A percentile compares a stretch with the other conserved stretches of the same genome.
phyloP scores from a whole-genome alignment of 2,888 invertebrate genomes.

The Cryptus armator region DNA sequence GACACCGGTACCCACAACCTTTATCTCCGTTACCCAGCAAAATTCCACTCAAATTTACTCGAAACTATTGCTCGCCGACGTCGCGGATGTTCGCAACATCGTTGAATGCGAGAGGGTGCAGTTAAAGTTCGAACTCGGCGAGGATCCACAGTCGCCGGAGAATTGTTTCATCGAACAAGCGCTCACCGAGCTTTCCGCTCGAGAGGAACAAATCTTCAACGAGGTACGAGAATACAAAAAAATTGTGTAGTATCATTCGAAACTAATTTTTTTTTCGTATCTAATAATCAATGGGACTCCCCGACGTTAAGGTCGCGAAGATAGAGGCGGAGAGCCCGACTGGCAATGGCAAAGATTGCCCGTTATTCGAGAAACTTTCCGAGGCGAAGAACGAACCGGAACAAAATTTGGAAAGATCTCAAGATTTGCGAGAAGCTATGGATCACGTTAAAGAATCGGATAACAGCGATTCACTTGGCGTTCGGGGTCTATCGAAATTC shows the following conservation, averaged over 20 bases:
- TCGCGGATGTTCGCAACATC: constrained; percentile 90
- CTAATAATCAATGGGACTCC: neutral
- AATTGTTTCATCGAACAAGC: constrained; percentile 95
- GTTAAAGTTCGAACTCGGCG: constrained; percentile 86
- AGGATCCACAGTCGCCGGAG: constrained; percentile 92
- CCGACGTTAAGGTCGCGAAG: constrained; percentile 16
- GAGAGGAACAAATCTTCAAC: constrained; percentile 81
- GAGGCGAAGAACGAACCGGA: constrained; percentile 42
- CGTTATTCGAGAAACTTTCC: constrained; percentile 10
- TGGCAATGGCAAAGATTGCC: constrained; percentile 31
- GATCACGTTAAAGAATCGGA: constrained; percentile 20
- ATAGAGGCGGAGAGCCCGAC: constrained; percentile 18
- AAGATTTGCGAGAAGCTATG: constrained; percentile 29
- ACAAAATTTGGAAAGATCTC: constrained; percentile 19
- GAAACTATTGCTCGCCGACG: constrained; percentile 92
- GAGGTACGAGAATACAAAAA: constrained; percentile 56
- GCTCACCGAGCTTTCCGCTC: constrained; percentile 88
- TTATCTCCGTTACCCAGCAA: constrained; percentile 85
- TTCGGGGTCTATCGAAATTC: constrained; percentile 85
- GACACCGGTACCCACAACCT: constrained; percentile 77
- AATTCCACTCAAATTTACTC: constrained; percentile 88
- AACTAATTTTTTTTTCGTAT: constrained; percentile 11
- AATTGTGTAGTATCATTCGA: neutral
- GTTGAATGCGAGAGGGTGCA: constrained; percentile 90
- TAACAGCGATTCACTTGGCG: constrained; percentile 53